Base-by-base conservation (phyloP, 2,113 vertebrate species). In the Labeo rohita region DNA sequence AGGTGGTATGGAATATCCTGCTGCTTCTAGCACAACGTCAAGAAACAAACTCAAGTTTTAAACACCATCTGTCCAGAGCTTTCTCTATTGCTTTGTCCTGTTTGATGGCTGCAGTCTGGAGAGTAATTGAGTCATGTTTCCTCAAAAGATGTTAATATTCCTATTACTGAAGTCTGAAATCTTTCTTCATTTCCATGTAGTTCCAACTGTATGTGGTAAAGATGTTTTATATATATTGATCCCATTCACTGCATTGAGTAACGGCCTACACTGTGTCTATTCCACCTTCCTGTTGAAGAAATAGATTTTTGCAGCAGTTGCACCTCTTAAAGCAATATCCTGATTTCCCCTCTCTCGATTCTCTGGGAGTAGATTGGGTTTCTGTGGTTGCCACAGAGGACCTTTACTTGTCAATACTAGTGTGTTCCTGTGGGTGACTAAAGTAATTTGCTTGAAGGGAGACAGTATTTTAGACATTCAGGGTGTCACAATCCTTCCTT, bases 251-350 rank as follows among this genome's bases (percentile, higher is more conserved):
- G 50, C 16, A 61, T 72, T 80, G 50, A 76, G 76, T 49, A 74
- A 76, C 63, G 80, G 39, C 65, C 52, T 28, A 43, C 75, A 28
- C 63, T 21, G 81, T 86, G 81, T 43, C 59, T 65, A 76, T 63
- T 68, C 59, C 59, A 70, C 18, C 49, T 86, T 84, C 45, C 59
- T 61, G 70, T 43, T 85, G 49, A 56, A 81, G 63, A 88, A 84
- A 88, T 78, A 79, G 80, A 88, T 76, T 87, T 39, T 87, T 81
- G 63, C 85, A 73, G 59, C 49, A 49, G 49, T 72, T 80, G 66
- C 84, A 52, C 84, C 70, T 88, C 56, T 70, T 70, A 79, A 84
- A 78, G 87, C 84, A 87, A 84, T 88, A 81, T 85, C 87, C 87
- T 78, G 21, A 68, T 90, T 77, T 23, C 39, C 15, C 59, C 72